Evolutionary conservation across 2,888 invertebrate genomes (phyloP), one percentile per base, ranked within the genome.

Genomic region (Agrochola lota): DNA sequence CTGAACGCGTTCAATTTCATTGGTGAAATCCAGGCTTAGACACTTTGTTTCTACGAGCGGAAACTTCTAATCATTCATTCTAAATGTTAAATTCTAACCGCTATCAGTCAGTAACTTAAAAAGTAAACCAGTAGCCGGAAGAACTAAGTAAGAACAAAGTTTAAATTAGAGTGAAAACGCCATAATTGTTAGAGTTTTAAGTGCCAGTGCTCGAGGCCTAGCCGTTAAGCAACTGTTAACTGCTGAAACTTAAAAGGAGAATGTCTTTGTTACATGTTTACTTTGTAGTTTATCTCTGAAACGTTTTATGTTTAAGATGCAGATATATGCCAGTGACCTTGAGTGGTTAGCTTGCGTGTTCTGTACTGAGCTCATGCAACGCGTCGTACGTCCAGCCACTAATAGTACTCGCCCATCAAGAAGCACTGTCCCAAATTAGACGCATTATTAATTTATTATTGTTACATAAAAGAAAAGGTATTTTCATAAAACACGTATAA

Each of bases 211-310:
- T 67, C 40, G 26, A 46, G 60, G 67, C 55, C n/a, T 15, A 12
- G 72, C 71, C 52, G 74, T 84, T 67, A 77, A 12, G 23, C 9
- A 63, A 75, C 75, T 73, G 57, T 60, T 49, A 75, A 84, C 72
- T 75, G 70, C 55, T 69, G 2, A 23, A 84, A 84, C 59, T 80
- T 81, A 60, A 73, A 59, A 59, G 74, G 52, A 70, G 69, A 84
- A 77, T 74, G 74, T 52, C 70, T 74, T 69, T 75, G 49, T 74
- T 63, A 66, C 71, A 60, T 72, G 62, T 62, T 74, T 78, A 62
- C 43, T 74, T 73, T 63, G 26, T 17, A 63, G 62, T 62, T 71
- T 73, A 59, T 57, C 49, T 68, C 30, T 17, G 43, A 52, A 69
- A 30, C 63, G 35, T 71, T 71, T 68, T 35, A 66, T 1, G n/a